phyloP scores from a whole-genome alignment of 2,113 vertebrate species.

The Lanius collurio region DNA sequence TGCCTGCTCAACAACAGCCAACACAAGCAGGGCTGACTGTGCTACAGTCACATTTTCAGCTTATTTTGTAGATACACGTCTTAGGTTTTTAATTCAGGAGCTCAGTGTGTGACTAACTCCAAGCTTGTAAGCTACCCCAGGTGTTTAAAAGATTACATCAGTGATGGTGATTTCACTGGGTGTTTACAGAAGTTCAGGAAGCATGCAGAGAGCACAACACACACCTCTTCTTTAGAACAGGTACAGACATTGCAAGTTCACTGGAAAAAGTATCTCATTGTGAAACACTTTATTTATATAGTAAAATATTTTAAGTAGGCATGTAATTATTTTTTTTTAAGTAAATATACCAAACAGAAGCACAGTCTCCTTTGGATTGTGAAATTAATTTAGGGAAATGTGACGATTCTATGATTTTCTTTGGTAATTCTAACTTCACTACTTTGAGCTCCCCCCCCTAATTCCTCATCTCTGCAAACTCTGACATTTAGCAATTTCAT shows the following conservation, averaged over 20 bases:
- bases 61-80: neutral
- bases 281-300: neutral
- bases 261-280: neutral
- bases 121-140: neutral
- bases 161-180: neutral
- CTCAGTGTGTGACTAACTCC: neutral
- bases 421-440: neutral
- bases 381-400: neutral
- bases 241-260: neutral
- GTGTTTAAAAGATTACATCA: fast-evolving
- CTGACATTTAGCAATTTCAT: neutral
- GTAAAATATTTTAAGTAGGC: neutral
- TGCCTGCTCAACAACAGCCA: neutral
- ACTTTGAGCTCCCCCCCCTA: neutral
- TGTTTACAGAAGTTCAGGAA: neutral
- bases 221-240: neutral
- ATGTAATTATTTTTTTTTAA: neutral
- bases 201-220: neutral
- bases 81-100: neutral
- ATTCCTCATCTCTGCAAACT: neutral
- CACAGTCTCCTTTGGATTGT: neutral
- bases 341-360: neutral
- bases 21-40: neutral
- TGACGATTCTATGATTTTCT: neutral
- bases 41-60: neutral